Percentiles rank a stretch among this genome's conserved stretches.
Evolutionary conservation across 1,140 invertebrate genomes (phyloP).

Genomic region (Pachyrhynchus sulphureomaculatus): DNA sequence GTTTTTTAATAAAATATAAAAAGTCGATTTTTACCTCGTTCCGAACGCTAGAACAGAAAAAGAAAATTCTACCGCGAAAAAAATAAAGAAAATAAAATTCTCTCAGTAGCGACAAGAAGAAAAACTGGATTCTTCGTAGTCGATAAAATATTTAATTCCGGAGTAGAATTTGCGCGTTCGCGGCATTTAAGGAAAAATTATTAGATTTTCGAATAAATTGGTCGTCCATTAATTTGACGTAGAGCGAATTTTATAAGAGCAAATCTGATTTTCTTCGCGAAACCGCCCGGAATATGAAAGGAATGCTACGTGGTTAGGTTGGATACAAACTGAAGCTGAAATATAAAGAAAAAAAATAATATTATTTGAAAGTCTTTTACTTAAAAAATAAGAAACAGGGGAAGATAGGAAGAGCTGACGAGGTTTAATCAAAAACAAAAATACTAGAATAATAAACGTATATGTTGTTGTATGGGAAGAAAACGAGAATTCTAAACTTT

Average conservation of each 20-base stretch:
- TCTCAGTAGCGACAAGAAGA: slow-evolving; percentile 14
- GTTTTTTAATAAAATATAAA: neutral
- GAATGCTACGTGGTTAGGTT: slow-evolving; percentile 20
- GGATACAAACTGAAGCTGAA: neutral
- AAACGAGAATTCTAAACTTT: too few species aligned
- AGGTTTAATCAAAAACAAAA: too few species aligned
- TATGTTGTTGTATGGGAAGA: too few species aligned
- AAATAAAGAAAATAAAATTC: slow-evolving; percentile 3
- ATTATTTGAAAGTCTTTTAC: too few species aligned
- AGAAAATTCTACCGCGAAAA: slow-evolving; percentile 16
- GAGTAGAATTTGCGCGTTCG: slow-evolving; percentile 27
- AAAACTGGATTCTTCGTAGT: slow-evolving; percentile 27
- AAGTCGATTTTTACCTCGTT: slow-evolving; percentile 10
- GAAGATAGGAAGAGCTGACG: too few species aligned
- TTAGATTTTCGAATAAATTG: slow-evolving; percentile 39
- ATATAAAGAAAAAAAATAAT: neutral
- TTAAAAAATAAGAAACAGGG: too few species aligned
- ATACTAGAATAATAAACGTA: too few species aligned
- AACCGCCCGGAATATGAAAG: slow-evolving; percentile 17
- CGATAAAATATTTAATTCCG: slow-evolving; percentile 33
- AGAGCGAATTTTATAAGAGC: slow-evolving; percentile 30
- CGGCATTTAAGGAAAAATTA: slow-evolving; percentile 33
- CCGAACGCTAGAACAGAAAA: neutral
- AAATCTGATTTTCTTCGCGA: slow-evolving; percentile 26
- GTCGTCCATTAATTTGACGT: slow-evolving; percentile 33